Base-by-base conservation (phyloP, 1,140 invertebrate species). In the Drosophila orena region DNA sequence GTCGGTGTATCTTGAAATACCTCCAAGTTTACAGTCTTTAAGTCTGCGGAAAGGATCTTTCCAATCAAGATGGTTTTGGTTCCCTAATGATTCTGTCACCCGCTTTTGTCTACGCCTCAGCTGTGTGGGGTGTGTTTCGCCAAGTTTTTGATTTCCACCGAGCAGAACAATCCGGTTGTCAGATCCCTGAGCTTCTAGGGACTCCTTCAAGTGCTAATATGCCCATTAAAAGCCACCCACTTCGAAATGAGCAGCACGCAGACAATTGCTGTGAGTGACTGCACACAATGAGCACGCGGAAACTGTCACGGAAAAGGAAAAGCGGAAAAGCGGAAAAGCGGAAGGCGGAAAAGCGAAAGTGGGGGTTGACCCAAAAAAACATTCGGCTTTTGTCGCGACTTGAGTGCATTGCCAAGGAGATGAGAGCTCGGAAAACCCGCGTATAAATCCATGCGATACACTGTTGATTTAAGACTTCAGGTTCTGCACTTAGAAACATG, bases 281-380 rank as follows among this genome's bases (percentile, higher is more conserved):
- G 56, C 20, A 43, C 53, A 69, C 62, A 77, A 75, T 71, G 55
- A 60, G 50, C 15, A 47, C 47, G 69, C 37, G 52, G 49, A 75
- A 83, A 73, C 44, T 66, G 78, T 81, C 43, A 54, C 54, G 22
- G 71, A 71, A 60, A 52, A 53, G 58, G 14, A 58, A 81, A 80
- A 76, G 54, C 37, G 58, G 40, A 44, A 76, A 50, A 34, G 17
- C 46, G 20, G 37, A 20, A 62, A 34, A 30, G 60, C 15, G 43
- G 37, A 12, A 20, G 47, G 17, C 46, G 20, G 37, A 20, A 62
- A 34, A 30, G 60, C 15, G 43, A 46, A 12, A 20, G 47, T 7
- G 66, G 46, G 49, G 46, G 60, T 47, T 75, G 72, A 76, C 72
- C 71, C 72, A 76, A 76, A 76, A 76, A 76, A 76, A 76, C 72